Evolutionary conservation across 1,140 invertebrate species (phyloP).

Genomic region (Drosophila sp.): DNA sequence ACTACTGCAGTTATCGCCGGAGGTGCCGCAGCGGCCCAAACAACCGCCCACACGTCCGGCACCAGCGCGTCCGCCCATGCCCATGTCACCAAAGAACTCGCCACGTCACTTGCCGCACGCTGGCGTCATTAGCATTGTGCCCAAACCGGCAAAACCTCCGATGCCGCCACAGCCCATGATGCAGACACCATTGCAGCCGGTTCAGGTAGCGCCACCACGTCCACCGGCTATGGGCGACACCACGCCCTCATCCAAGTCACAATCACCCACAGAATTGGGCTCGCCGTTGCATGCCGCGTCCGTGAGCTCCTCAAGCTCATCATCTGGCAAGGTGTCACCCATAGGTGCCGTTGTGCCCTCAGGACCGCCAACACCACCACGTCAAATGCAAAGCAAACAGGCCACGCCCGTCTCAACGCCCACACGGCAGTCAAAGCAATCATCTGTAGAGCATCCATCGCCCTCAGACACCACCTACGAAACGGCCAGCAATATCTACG

Average conservation of each 20-base stretch:
- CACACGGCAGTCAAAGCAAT: conserved; percentile 62
- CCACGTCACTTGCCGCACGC: conserved; percentile 84
- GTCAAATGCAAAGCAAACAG: conserved; percentile 72
- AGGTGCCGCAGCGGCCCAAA: conserved; percentile 86
- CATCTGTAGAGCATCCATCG: conserved; percentile 38
- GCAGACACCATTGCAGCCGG: conserved; percentile 85
- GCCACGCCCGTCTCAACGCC: conserved; percentile 72
- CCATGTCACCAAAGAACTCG: conserved; percentile 85
- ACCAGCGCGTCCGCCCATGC: conserved; percentile 87
- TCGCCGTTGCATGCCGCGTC: conserved; percentile 60
- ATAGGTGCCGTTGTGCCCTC: conserved; percentile 36
- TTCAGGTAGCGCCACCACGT: conserved; percentile 84
- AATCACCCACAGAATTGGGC: conserved; percentile 66
- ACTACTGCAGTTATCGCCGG: conserved; percentile 80
- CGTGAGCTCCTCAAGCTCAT: conserved; percentile 59
- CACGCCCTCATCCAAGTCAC: conserved; percentile 81
- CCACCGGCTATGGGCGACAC: conserved; percentile 80
- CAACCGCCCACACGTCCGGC: conserved; percentile 85
- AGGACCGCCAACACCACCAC: conserved; percentile 75
- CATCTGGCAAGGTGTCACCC: conserved; percentile 73
- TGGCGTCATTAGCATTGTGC: conserved; percentile 80
- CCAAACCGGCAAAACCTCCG: conserved; percentile 84
- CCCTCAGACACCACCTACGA: conserved; percentile 59
- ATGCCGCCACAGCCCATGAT: conserved; percentile 85
- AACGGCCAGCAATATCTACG: conserved; percentile 70